Conservation (phyloP, 64 coral and sea anemone species). For the Dendronephthya gigantea region DNA sequence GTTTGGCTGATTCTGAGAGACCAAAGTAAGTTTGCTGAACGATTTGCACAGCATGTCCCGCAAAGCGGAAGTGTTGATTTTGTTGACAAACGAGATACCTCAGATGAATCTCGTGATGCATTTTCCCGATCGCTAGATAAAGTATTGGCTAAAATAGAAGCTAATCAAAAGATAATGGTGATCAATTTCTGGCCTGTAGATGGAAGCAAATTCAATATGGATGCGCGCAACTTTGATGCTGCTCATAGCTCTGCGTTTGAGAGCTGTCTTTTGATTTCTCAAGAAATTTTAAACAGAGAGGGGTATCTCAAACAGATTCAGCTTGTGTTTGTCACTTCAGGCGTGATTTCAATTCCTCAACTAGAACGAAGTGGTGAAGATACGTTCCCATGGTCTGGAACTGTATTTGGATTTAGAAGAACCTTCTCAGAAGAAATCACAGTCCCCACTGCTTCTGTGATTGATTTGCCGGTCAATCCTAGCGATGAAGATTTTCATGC, state of each 20-base stretch:
- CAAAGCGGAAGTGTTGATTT: background rate
- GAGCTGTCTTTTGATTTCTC: background rate
- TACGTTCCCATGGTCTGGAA: background rate
- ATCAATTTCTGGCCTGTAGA: background rate
- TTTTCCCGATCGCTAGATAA: background rate
- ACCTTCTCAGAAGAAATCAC: background rate
- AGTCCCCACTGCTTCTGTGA: background rate
- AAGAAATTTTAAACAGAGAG: background rate
- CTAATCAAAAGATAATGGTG: background rate
- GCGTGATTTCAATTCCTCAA: background rate
- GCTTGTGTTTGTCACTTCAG: background rate
- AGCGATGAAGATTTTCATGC: background rate
- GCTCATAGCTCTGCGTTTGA: background rate
- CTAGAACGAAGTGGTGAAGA: background rate
- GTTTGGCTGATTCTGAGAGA: background rate
- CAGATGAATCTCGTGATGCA: background rate
- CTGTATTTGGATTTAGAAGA: background rate
- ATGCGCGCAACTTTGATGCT: background rate
- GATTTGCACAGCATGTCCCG: background rate
- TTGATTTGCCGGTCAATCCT: background rate
- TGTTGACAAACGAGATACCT: background rate
- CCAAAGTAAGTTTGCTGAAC: background rate
- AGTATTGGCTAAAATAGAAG: background rate
- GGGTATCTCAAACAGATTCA: background rate
- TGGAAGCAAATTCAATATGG: background rate